These are phyloP conservation scores for Magallana nippona DNA, from an alignment of 2,888 invertebrate genomes.

Conservation along the genomic window DNA sequence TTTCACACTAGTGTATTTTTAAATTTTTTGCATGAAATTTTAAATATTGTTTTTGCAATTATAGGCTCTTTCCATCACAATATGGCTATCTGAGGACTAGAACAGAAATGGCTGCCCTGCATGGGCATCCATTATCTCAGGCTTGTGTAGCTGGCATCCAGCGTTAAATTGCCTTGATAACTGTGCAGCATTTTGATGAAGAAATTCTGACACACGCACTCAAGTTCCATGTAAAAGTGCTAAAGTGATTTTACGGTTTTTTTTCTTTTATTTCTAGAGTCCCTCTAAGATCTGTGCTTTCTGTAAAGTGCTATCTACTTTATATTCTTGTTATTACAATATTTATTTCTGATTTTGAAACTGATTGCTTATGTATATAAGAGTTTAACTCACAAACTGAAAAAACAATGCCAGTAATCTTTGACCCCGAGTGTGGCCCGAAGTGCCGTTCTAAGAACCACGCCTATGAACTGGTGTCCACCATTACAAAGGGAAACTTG, in stretches of 20 bases:
- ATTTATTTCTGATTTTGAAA: neutral
- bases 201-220: neutral
- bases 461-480: constrained; percentile 75
- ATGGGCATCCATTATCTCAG: constrained; percentile 49
- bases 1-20: neutral
- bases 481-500: constrained; percentile 74
- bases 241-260: neutral
- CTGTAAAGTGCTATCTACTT: too few species aligned
- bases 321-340: neutral
- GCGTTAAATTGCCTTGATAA: neutral
- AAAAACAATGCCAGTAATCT: constrained; percentile 59
- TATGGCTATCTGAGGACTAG: constrained; percentile 57
- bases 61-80: constrained; percentile 53
- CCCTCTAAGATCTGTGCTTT: too few species aligned
- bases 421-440: constrained; percentile 71
- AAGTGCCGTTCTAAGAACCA: constrained; percentile 79
- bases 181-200: neutral
- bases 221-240: neutral
- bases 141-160: constrained; percentile 49
- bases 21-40: neutral
- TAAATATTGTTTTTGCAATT: constrained; percentile 42
- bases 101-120: constrained; percentile 54
- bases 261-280: neutral
- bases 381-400: too few species aligned
- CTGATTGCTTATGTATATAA: neutral